These are phyloP conservation scores for Harpagus bidentatus DNA, from an alignment of 2,113 vertebrate genomes.

Conservation along the genomic window DNA sequence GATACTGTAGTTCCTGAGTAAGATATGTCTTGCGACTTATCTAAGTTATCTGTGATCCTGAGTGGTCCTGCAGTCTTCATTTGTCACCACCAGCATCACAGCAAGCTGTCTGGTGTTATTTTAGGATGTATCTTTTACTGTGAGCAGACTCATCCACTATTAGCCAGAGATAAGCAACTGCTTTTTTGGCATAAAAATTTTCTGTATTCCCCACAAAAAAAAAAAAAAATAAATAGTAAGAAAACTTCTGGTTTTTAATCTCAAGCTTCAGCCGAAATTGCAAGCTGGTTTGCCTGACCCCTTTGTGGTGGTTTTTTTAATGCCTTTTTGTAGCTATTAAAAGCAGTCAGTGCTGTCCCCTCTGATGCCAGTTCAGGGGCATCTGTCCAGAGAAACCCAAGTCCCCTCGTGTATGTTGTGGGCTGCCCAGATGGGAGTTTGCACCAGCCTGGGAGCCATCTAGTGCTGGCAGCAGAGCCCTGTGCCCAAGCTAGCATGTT, in stretches of 20 bases:
- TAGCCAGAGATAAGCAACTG: neutral
- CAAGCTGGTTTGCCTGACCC: neutral
- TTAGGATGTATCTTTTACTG: neutral
- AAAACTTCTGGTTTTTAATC: neutral
- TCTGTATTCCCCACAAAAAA: neutral
- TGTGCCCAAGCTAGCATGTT: fast-evolving
- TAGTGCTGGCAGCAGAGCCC: neutral
- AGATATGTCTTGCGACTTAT: neutral
- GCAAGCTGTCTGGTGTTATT: neutral
- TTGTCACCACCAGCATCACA: neutral
- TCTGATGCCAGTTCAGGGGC: neutral
- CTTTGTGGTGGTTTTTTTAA: neutral
- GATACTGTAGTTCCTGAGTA: neutral
- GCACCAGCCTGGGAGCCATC: neutral
- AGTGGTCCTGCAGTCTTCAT: neutral
- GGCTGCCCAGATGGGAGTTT: neutral
- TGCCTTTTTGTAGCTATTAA: neutral
- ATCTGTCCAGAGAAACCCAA: neutral
- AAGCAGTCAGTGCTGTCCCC: neutral
- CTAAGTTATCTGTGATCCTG: neutral
- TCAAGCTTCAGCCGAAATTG: neutral
- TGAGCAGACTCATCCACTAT: neutral
- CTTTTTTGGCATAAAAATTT: neutral
- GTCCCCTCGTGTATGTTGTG: neutral
- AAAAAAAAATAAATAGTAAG: neutral